Evolutionary conservation across 2,113 vertebrate genomes (phyloP).

Genomic region (Mobula birostris): DNA sequence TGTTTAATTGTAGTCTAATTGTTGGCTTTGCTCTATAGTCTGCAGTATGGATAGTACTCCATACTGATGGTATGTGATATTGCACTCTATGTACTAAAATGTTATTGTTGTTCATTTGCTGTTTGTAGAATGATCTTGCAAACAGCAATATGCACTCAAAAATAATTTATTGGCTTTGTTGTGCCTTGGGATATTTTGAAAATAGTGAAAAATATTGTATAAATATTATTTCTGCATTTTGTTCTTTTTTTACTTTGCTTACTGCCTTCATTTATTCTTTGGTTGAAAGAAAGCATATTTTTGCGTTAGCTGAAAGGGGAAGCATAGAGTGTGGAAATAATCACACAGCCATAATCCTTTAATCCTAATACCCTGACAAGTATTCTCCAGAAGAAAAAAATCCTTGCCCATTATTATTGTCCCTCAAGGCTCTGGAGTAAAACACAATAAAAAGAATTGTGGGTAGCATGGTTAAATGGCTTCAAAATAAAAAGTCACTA

Average conservation of each 20-base stretch:
- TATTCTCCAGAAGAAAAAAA: slow-evolving; percentile 18
- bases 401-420: slow-evolving; percentile 20
- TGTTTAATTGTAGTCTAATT: too few species aligned
- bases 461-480: neutral
- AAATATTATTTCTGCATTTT: neutral
- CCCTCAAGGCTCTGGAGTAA: neutral
- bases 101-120: neutral
- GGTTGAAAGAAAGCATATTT: neutral
- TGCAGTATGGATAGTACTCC: neutral
- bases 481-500: neutral
- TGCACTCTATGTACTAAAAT: neutral
- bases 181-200: neutral
- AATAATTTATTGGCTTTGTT: slow-evolving; percentile 15
- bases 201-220: neutral
- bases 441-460: neutral
- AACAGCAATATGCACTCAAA: neutral
- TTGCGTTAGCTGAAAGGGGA: neutral
- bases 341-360: slow-evolving; percentile 25
- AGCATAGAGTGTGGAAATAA: slow-evolving; percentile 30
- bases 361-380: slow-evolving; percentile 26
- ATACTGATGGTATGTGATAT: neutral
- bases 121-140: neutral
- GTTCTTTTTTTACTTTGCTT: neutral
- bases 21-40: neutral
- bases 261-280: neutral